Conservation (phyloP, 2,113 vertebrate genomes). For the Sylvia atricapilla region DNA sequence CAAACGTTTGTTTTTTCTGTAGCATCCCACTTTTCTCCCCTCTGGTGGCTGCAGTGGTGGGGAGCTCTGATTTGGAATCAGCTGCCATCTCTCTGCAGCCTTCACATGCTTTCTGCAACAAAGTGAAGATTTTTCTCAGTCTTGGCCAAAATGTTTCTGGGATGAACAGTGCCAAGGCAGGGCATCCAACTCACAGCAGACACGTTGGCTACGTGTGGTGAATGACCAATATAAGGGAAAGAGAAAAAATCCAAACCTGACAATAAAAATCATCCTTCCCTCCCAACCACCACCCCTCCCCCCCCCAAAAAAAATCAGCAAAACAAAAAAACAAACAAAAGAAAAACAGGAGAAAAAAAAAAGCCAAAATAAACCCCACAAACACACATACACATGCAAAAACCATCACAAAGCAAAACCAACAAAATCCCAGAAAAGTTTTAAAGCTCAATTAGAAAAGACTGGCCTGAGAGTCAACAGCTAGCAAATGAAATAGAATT, state of each 20-base stretch:
- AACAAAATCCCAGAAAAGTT: neutral
- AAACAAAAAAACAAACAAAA: neutral
- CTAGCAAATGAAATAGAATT: slow-evolving; percentile 2
- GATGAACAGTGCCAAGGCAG: neutral
- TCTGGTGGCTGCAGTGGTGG: neutral
- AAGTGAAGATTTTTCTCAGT: neutral
- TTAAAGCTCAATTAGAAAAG: neutral
- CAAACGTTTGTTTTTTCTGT: slow-evolving; percentile 38
- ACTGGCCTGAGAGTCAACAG: neutral
- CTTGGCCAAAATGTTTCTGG: slow-evolving; percentile 8
- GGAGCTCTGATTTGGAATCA: neutral
- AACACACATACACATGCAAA: no score
- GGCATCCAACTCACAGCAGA: neutral
- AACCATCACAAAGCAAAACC: neutral
- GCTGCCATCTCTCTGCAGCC: neutral
- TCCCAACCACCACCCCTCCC: rapidly evolving
- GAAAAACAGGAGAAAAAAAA: no score
- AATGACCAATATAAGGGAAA: neutral
- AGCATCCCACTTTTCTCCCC: slow-evolving; percentile 24
- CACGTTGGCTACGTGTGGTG: neutral
- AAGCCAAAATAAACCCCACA: no score
- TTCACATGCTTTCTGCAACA: neutral
- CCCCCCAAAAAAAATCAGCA: neutral
- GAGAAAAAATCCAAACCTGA: neutral
- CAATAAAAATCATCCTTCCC: neutral